A percentile compares a stretch with the other conserved stretches of the same genome.
Evolutionary conservation across 2,888 invertebrate genomes (phyloP).

Genomic region (Bembecia ichneumoniformis): DNA sequence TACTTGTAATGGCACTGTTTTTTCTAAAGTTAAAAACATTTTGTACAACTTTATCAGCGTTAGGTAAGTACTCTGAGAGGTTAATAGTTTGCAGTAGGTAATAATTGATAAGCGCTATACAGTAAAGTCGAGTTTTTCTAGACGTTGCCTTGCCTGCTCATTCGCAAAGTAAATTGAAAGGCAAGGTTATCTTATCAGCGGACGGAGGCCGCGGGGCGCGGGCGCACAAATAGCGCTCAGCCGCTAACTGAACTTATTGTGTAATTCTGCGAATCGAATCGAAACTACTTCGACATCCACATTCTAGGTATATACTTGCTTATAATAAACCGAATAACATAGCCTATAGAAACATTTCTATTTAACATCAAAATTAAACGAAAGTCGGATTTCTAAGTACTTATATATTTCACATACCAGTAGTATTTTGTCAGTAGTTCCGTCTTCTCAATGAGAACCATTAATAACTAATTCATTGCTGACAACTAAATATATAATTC

Average conservation of each 20-base stretch:
- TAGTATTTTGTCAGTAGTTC: too few species aligned
- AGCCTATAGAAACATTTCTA: too few species aligned
- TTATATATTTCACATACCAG: too few species aligned
- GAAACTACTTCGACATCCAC: slow-evolving; percentile 9
- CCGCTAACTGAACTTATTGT: slow-evolving; percentile 19
- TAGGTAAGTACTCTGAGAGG: neutral
- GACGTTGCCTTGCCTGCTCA: slow-evolving; percentile 23
- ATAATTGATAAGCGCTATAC: slow-evolving; percentile 34
- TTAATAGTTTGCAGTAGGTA: slow-evolving; percentile 5
- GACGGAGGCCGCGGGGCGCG: slow-evolving; percentile 34
- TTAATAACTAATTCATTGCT: too few species aligned
- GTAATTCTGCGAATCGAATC: slow-evolving; percentile 27
- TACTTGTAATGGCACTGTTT: too few species aligned
- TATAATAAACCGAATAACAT: too few species aligned
- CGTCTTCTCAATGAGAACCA: too few species aligned
- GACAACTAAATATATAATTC: too few species aligned
- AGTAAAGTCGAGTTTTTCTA: slow-evolving; percentile 28
- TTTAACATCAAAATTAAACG: too few species aligned
- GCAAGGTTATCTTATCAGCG: slow-evolving; percentile 70
- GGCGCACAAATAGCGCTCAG: slow-evolving; percentile 16
- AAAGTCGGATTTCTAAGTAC: too few species aligned
- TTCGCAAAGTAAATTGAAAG: slow-evolving; percentile 61
- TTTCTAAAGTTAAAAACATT: too few species aligned
- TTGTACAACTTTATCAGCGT: too few species aligned
- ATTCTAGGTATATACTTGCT: neutral